Percentiles rank a stretch among this genome's conserved stretches.
Evolutionary conservation across 2,888 invertebrate species (phyloP).

Genomic region (Leptarthrus brevirostris): DNA sequence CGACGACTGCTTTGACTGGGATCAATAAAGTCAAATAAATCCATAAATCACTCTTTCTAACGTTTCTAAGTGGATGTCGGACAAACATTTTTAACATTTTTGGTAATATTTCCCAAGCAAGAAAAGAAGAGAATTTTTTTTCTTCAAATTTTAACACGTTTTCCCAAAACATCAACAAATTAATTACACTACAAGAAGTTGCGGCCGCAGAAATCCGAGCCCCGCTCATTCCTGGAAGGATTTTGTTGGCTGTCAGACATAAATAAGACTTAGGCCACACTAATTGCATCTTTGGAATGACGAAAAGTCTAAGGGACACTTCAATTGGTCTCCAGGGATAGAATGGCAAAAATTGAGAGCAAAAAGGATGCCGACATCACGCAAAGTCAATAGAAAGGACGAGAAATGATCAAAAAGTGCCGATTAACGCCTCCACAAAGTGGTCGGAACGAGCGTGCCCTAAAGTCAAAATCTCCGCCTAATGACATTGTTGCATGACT

Average conservation of each 20-base stretch:
- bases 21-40: slow-evolving; percentile 32
- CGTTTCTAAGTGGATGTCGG: background rate
- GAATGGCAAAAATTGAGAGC: slow-evolving; percentile 1
- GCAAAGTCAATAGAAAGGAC: slow-evolving; percentile 28
- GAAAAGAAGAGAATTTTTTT: too few relatives aligned
- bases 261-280: slow-evolving; percentile 24
- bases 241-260: slow-evolving; percentile 24
- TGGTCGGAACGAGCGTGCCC: slow-evolving; percentile 37
- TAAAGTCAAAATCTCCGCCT: slow-evolving; percentile 44
- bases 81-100: background rate
- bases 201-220: slow-evolving; percentile 18
- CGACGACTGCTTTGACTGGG: background rate
- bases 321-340: slow-evolving; percentile 41
- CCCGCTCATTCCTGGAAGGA: slow-evolving; percentile 39
- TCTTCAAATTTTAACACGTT: slow-evolving; percentile 29
- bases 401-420: slow-evolving; percentile 38
- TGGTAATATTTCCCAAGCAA: background rate
- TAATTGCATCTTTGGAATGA: slow-evolving; percentile 26
- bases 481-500: slow-evolving; percentile 51
- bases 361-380: slow-evolving; percentile 39
- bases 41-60: slow-evolving; percentile 25
- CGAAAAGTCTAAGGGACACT: background rate
- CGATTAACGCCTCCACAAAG: slow-evolving; percentile 47
- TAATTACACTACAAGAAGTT: background rate
- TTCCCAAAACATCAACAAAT: slow-evolving; percentile 24